Conservation (phyloP, 2,113 vertebrate genomes). For the Crotalus tigris region DNA sequence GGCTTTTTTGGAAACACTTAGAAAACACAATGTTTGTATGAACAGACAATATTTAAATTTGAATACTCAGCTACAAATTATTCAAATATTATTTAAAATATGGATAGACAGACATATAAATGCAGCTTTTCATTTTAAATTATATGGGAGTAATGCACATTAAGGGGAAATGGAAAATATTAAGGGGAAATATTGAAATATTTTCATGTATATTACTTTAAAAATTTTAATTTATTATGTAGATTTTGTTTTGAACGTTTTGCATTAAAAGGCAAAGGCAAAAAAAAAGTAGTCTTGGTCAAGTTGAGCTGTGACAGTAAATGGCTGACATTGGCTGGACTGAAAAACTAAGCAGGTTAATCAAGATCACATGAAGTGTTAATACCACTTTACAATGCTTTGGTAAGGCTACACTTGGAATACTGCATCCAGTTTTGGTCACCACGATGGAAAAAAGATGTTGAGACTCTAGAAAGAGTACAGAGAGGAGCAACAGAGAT, state of each 20-base stretch:
- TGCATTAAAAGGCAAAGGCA: background rate
- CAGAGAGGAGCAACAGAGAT: no score
- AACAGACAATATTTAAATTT: background rate
- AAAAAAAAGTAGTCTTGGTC: background rate
- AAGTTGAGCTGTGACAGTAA: no score
- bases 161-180: background rate
- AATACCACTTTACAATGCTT: no score
- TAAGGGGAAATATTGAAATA: background rate
- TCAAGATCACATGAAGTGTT: no score
- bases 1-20: background rate
- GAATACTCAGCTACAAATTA: background rate
- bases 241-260: background rate
- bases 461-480: no score
- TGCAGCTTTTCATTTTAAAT: background rate
- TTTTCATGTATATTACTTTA: background rate
- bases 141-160: background rate
- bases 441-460: no score
- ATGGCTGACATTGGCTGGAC: no score
- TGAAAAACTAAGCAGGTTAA: no score
- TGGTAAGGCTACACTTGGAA: no score
- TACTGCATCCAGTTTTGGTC: no score
- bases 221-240: background rate
- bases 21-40: background rate
- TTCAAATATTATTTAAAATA: background rate
- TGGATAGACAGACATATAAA: background rate